Conservation (phyloP, 2,888 invertebrate genomes). For the Ennomos quercinarius region DNA sequence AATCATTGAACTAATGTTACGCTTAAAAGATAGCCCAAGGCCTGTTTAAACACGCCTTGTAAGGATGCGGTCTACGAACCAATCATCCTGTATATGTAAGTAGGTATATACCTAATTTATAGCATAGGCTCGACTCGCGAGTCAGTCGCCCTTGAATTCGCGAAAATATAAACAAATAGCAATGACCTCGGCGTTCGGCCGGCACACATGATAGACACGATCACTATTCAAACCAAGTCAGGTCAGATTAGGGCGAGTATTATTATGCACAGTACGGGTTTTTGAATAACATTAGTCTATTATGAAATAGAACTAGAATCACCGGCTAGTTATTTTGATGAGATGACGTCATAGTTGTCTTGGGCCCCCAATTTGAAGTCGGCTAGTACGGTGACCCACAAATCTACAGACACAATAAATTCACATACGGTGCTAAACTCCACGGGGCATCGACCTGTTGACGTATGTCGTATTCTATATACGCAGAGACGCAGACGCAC, state of each 20-base stretch:
- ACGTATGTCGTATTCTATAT: conserved; percentile 84
- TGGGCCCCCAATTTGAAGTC: conserved; percentile 78
- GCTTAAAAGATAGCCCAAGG: too few relatives aligned
- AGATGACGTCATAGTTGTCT: conserved; percentile 76
- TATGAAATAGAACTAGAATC: conserved; percentile 76
- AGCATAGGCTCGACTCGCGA: conserved; percentile 22
- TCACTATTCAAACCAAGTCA: conserved; percentile 69
- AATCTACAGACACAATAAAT: conserved; percentile 85
- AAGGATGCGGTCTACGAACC: too few relatives aligned
- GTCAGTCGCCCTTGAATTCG: conserved; percentile 73
- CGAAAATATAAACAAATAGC: conserved; percentile 78
- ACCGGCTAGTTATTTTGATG: conserved; percentile 72
- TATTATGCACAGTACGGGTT: conserved; percentile 72
- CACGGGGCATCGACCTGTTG: conserved; percentile 81
- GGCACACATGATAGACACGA: conserved; percentile 73
- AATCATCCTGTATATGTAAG: too few relatives aligned
- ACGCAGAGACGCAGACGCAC: too few relatives aligned
- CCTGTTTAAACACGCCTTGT: too few relatives aligned
- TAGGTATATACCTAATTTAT: background rate
- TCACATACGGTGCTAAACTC: conserved; percentile 78
- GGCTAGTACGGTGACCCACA: conserved; percentile 82
- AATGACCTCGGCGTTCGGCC: conserved; percentile 67
- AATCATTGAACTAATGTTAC: too few relatives aligned
- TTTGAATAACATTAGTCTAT: conserved; percentile 61
- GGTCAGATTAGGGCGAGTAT: conserved; percentile 80